Percentiles rank a stretch among this genome's conserved stretches.
These are phyloP conservation scores for Epizoanthus ramosus DNA, from an alignment of 92 coral and sea anemone species.

Conservation along the genomic window DNA sequence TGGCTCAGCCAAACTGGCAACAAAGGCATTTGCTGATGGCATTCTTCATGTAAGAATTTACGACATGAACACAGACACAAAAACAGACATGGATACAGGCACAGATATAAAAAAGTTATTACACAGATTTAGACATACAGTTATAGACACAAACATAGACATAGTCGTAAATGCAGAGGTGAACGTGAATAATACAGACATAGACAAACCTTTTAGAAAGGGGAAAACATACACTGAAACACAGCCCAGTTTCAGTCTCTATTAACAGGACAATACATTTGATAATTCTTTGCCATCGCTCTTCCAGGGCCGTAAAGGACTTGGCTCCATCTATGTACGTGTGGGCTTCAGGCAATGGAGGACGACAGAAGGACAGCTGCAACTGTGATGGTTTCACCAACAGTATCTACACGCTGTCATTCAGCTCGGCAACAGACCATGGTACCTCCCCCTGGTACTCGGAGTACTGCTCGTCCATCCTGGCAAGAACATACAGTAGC, in stretches of 20 bases:
- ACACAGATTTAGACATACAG: too few species aligned
- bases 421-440: slow-evolving; percentile 94
- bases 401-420: slow-evolving; percentile 91
- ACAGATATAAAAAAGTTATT: too few species aligned
- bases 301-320: slow-evolving; percentile 85
- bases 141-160: too few species aligned
- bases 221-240: too few species aligned
- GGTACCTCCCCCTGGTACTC: slow-evolving; percentile 97
- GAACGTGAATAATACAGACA: too few species aligned
- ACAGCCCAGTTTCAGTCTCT: too few species aligned
- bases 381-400: slow-evolving; percentile 98
- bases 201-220: too few species aligned
- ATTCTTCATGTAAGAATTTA: slow-evolving; percentile 52
- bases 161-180: too few species aligned
- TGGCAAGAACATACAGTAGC: slow-evolving; percentile 95
- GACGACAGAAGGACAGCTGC: slow-evolving; percentile 88
- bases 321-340: slow-evolving; percentile 93
- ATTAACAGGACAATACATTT: too few species aligned
- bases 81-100: too few species aligned
- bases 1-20: slow-evolving; percentile 82
- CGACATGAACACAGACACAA: too few species aligned
- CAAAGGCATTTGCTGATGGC: slow-evolving; percentile 79
- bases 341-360: slow-evolving; percentile 99
- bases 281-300: neutral
- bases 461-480: slow-evolving; percentile 89